Conservation (phyloP, 2,888 invertebrate genomes). For the Kryphioiulus occultus region DNA sequence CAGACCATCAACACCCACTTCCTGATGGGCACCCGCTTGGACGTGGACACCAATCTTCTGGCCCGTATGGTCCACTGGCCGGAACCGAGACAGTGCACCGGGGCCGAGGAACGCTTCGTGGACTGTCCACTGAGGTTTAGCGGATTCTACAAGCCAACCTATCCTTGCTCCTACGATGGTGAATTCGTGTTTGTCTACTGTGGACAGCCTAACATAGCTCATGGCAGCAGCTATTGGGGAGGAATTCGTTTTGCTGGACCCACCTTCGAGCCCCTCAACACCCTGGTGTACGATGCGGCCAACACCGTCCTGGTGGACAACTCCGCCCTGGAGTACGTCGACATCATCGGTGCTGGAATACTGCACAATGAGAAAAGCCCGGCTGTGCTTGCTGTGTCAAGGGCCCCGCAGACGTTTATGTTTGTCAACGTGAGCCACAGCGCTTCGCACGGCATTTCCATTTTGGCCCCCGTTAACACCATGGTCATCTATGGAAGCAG, state of each 20-base stretch:
- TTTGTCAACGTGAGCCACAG: conserved; percentile 80
- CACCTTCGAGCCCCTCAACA: conserved; percentile 77
- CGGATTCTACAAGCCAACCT: conserved; percentile 85
- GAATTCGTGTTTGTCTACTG: conserved; percentile 94
- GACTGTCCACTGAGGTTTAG: conserved; percentile 75
- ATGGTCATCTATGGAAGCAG: conserved; percentile 75
- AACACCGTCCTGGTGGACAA: conserved; percentile 64
- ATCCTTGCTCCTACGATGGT: conserved; percentile 88
- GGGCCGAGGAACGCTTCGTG: conserved; percentile 62
- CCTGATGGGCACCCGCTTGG: conserved; percentile 78
- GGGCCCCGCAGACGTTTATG: conserved; percentile 80
- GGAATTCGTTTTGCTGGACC: conserved; percentile 91
- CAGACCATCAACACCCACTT: conserved; percentile 89
- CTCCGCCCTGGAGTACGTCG: conserved; percentile 77
- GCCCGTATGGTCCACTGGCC: conserved; percentile 94
- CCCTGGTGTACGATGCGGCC: neutral
- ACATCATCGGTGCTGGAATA: conserved; percentile 91
- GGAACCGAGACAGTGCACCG: conserved; percentile 78
- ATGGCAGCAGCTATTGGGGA: conserved; percentile 86
- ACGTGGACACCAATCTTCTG: conserved; percentile 86
- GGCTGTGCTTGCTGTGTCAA: conserved; percentile 87
- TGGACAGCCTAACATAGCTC: conserved; percentile 73
- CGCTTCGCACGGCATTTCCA: conserved; percentile 90
- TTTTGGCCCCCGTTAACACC: conserved; percentile 86
- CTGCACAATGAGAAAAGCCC: conserved; percentile 94